phyloP scores from a whole-genome alignment of 2,113 vertebrate genomes.

The Oncorhynchus gorbuscha region DNA sequence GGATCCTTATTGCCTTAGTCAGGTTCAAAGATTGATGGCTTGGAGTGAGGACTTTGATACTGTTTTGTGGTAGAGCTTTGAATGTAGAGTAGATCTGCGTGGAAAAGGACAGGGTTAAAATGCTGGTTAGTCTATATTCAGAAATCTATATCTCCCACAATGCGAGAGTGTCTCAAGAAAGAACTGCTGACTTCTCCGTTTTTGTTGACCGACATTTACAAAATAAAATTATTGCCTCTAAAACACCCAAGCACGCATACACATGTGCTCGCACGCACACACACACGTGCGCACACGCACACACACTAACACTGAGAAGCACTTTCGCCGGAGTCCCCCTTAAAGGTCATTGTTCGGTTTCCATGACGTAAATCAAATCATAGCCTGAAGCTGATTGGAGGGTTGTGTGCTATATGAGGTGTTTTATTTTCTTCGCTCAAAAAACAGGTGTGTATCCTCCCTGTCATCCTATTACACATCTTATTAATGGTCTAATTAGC shows the following conservation, averaged over 20 bases:
- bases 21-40: background rate
- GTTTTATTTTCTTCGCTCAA: background rate
- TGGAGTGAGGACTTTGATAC: background rate
- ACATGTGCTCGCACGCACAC: background rate
- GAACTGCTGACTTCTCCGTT: background rate
- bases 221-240: background rate
- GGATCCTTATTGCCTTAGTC: background rate
- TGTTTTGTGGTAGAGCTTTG: too few relatives aligned
- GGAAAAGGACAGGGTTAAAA: too few relatives aligned
- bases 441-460: background rate
- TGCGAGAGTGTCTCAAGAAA: background rate
- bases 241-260: background rate
- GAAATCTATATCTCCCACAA: slow-evolving; percentile 1
- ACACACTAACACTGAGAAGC: background rate
- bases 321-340: background rate
- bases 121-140: too few relatives aligned
- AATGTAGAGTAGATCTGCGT: too few relatives aligned
- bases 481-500: background rate
- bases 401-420: background rate
- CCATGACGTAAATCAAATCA: background rate
- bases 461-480: background rate
- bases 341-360: background rate
- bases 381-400: background rate
- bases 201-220: background rate
- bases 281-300: background rate